Evolutionary conservation across 2,797 vertebrate genomes (phyloP).

Genomic region (Gymnothorax reevesii): DNA sequence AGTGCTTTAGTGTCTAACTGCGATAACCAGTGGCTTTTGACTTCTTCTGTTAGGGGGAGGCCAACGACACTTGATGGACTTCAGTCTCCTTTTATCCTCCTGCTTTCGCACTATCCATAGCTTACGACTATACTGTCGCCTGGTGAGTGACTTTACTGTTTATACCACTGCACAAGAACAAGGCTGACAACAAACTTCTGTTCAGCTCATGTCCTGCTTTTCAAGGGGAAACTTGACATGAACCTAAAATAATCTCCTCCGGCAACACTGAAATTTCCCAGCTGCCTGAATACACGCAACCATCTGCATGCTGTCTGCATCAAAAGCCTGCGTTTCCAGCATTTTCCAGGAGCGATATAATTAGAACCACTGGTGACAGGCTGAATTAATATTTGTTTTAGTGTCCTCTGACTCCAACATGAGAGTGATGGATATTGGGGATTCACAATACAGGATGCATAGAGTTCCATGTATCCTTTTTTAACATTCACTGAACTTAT

Average conservation of each 20-base stretch:
- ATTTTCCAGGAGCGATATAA: background rate
- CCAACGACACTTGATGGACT: too few species aligned
- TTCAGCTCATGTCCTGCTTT: background rate
- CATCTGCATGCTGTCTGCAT: background rate
- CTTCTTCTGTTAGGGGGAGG: too few species aligned
- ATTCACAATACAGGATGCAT: background rate
- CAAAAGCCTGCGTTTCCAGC: background rate
- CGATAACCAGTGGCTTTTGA: too few species aligned
- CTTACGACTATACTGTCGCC: background rate
- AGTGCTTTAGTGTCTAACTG: too few species aligned
- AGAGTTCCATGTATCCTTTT: background rate
- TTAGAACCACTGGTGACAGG: background rate
- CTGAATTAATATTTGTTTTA: background rate
- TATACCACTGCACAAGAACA: background rate
- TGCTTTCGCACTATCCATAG: too few species aligned
- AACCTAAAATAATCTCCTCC: background rate
- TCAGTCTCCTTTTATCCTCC: too few species aligned
- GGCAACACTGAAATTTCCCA: background rate
- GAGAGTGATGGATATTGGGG: background rate
- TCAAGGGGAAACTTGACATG: background rate
- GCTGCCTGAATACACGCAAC: background rate
- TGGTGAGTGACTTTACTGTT: background rate
- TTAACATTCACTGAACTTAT: background rate
- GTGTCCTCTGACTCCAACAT: background rate
- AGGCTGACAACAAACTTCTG: background rate